phyloP scores from a whole-genome alignment of 2,113 vertebrate genomes.

The Chaetops frenatus region DNA sequence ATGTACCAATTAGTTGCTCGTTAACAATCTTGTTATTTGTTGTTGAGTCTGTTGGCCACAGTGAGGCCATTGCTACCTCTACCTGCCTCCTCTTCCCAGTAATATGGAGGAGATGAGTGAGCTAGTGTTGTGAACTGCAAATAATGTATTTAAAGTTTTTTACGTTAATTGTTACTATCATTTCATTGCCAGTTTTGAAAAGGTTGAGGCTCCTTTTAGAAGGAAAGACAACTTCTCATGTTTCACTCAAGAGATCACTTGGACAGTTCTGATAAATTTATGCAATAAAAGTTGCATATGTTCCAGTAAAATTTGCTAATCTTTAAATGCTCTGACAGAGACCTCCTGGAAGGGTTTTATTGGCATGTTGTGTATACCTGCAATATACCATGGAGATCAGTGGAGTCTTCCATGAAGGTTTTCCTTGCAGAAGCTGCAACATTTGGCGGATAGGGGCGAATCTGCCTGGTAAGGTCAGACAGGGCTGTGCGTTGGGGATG shows the following conservation, averaged over 20 bases:
- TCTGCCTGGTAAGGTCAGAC: background rate
- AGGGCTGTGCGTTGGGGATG: fast-evolving
- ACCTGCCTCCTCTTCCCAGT: background rate
- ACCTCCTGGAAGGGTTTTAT: background rate
- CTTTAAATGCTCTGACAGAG: background rate
- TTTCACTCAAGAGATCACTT: background rate
- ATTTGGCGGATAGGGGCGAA: background rate
- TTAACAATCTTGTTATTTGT: background rate
- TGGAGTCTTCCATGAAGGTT: background rate
- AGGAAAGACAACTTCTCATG: background rate
- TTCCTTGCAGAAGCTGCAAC: background rate
- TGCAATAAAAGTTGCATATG: background rate
- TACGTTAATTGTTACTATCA: background rate
- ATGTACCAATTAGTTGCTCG: background rate
- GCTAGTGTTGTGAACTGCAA: background rate
- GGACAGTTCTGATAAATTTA: background rate
- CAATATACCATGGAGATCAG: background rate
- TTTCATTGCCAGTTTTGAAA: background rate
- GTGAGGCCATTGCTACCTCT: background rate
- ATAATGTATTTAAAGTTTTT: background rate
- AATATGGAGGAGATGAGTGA: background rate
- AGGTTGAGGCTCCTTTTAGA: background rate
- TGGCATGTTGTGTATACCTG: background rate
- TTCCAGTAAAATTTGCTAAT: background rate
- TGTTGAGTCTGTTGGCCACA: background rate